Evolutionary conservation across 1,140 invertebrate genomes (phyloP).

Genomic region (Listronotus bonariensis): DNA sequence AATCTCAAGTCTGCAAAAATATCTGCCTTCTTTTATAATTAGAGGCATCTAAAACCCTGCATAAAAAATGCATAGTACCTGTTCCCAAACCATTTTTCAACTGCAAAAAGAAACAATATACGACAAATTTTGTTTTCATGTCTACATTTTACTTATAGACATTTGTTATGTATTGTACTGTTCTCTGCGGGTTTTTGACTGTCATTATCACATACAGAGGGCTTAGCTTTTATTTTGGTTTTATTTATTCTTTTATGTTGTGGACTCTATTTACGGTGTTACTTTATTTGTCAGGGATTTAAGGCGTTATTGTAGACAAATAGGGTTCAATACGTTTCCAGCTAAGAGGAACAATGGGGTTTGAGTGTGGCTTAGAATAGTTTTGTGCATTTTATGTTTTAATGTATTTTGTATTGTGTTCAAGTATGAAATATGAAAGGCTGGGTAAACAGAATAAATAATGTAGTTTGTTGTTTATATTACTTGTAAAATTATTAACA

Average conservation of each 20-base stretch:
- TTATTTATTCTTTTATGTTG: slow-evolving; percentile 28
- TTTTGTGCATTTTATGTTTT: too few species aligned
- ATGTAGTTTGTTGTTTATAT: too few species aligned
- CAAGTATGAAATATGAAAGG: too few species aligned
- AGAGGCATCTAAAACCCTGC: too few species aligned
- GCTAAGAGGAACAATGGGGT: slow-evolving; percentile 13
- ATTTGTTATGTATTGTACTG: slow-evolving; percentile 29
- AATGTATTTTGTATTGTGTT: too few species aligned
- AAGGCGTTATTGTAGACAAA: slow-evolving; percentile 26
- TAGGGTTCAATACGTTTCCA: slow-evolving; percentile 24
- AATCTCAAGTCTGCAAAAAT: too few species aligned
- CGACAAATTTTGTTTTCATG: neutral
- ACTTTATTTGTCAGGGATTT: slow-evolving; percentile 24
- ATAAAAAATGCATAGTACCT: neutral
- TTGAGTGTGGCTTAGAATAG: neutral
- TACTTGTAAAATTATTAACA: too few species aligned
- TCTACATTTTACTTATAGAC: slow-evolving; percentile 2
- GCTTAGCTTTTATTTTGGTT: slow-evolving; percentile 14
- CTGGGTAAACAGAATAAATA: too few species aligned
- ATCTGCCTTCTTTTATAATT: too few species aligned
- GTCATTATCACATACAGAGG: slow-evolving; percentile 19
- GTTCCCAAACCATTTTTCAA: neutral
- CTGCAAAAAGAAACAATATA: neutral
- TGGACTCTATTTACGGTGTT: slow-evolving; percentile 21
- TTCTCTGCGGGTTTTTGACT: slow-evolving; percentile 32